Conservation (phyloP, 92 coral and sea anemone species). For the Chrysogorgia sp. region DNA sequence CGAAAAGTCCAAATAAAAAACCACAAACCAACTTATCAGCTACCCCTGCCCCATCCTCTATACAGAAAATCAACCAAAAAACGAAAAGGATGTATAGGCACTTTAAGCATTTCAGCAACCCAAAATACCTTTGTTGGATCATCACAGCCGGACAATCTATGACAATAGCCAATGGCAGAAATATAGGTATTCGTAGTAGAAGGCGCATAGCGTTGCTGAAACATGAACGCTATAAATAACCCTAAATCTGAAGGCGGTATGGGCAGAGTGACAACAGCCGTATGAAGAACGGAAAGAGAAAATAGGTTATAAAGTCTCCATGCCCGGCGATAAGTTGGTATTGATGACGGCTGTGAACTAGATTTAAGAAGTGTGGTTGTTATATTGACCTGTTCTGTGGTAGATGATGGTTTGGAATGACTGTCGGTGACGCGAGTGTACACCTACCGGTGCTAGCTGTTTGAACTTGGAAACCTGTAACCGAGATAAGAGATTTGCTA, state of each 20-base stretch:
- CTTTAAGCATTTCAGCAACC: constrained; percentile 21
- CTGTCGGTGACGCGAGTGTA: constrained; percentile 19
- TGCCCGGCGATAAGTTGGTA: too few species aligned
- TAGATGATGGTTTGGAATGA: not conserved
- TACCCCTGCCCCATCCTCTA: too few species aligned
- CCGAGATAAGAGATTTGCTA: not conserved
- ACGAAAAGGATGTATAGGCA: too few species aligned
- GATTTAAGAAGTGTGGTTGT: constrained; percentile 1
- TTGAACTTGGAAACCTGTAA: not conserved
- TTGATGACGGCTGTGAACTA: constrained; percentile 24
- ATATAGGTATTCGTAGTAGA: not conserved
- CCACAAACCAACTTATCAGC: too few species aligned
- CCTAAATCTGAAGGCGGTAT: constrained; percentile 50
- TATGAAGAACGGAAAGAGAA: not conserved
- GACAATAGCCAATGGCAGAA: not conserved
- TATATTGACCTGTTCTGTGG: constrained; percentile 5
- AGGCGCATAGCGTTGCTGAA: constrained; percentile 51
- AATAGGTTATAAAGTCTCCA: constrained; percentile 41
- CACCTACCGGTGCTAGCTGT: not conserved
- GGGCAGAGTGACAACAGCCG: constrained; percentile 20
- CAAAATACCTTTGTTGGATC: constrained; percentile 12
- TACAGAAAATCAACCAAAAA: too few species aligned
- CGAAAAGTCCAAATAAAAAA: too few species aligned
- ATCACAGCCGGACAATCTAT: not conserved
- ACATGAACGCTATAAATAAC: constrained; percentile 55